These are phyloP conservation scores for Trachymyrmex cornetzi DNA, from an alignment of 1,140 invertebrate species.

Conservation along the genomic window DNA sequence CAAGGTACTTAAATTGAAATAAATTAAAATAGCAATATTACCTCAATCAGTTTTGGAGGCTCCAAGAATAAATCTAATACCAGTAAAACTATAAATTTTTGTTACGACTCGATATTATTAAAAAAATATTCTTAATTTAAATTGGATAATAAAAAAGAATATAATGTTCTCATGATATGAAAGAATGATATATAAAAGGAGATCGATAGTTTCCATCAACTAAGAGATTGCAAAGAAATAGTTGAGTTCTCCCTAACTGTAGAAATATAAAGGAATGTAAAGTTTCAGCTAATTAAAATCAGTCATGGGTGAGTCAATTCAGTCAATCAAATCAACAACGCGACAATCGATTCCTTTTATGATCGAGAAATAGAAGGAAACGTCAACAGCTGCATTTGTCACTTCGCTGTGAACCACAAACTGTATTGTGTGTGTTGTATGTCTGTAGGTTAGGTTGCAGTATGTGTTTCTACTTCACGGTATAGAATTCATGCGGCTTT, in stretches of 20 bases:
- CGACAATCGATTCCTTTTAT: background rate
- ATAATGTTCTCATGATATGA: background rate
- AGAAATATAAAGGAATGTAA: background rate
- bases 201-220: no score
- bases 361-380: conserved; percentile 12
- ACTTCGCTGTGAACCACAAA: background rate
- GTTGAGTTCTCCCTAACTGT: background rate
- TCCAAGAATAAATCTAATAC: no score
- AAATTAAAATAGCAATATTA: no score
- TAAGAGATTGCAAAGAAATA: background rate
- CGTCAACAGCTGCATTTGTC: conserved; percentile 13
- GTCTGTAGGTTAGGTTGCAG: background rate
- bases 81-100: no score
- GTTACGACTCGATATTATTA: no score
- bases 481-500: conserved; percentile 33
- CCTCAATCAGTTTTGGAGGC: no score
- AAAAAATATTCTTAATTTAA: background rate
- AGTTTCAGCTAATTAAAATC: conserved; percentile 14
- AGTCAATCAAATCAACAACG: no score
- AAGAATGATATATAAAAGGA: background rate
- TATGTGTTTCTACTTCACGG: background rate
- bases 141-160: background rate
- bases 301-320: background rate
- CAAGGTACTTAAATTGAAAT: no score
- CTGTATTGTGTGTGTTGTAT: background rate